Conservation (phyloP, 2,113 vertebrate genomes). For the Hyaena hyaena region DNA sequence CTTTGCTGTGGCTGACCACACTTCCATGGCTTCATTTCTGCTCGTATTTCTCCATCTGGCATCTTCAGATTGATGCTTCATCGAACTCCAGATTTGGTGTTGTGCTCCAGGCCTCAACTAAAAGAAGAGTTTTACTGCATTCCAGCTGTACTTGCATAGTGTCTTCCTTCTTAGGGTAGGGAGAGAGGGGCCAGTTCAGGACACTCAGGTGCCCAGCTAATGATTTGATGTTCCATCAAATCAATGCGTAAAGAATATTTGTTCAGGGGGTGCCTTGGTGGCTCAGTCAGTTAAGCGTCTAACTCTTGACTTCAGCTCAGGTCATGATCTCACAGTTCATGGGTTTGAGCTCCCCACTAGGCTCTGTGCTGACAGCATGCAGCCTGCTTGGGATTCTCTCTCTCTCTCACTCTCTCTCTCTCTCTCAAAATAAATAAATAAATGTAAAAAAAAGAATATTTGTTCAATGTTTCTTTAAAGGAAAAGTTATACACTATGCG, state of each 20-base stretch:
- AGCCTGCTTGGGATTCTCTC: too few species aligned
- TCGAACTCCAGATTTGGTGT: neutral
- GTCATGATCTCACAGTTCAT: too few species aligned
- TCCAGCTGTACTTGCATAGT: neutral
- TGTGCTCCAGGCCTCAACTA: neutral
- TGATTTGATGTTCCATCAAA: conserved; percentile 28
- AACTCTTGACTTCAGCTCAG: too few species aligned
- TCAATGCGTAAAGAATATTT: conserved; percentile 23
- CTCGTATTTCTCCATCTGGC: neutral
- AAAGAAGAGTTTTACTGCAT: neutral
- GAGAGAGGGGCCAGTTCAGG: neutral
- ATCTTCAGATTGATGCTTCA: conserved; percentile 24
- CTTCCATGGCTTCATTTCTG: neutral
- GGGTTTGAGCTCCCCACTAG: too few species aligned
- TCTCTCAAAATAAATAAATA: too few species aligned
- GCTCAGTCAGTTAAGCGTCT: too few species aligned
- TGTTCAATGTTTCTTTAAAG: conserved; percentile 25
- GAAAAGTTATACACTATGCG: neutral
- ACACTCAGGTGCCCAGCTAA: neutral
- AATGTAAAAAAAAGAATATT: neutral
- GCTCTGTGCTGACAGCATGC: too few species aligned
- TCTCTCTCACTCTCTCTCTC: too few species aligned
- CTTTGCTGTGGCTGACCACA: neutral
- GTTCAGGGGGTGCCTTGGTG: neutral
- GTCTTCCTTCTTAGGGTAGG: neutral